Evolutionary conservation across 1,140 invertebrate species (phyloP).

Genomic region (Notospermus geniculatus): DNA sequence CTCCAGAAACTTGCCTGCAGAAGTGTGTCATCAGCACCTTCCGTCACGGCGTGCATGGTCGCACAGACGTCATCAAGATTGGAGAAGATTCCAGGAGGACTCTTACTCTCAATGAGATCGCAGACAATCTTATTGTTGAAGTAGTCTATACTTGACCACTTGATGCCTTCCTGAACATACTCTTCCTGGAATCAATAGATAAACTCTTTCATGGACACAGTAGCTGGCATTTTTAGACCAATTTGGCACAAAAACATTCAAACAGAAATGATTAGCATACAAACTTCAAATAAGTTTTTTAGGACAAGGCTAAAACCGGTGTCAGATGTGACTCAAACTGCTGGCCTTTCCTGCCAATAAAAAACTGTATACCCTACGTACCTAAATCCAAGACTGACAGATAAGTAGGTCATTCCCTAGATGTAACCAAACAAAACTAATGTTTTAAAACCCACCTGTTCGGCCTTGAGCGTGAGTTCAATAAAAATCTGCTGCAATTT

Average conservation of each 20-base stretch:
- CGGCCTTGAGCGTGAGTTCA: slow-evolving; percentile 72
- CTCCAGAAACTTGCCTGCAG: slow-evolving; percentile 34
- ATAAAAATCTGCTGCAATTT: slow-evolving; percentile 80
- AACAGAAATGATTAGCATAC: too few relatives aligned
- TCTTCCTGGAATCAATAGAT: slow-evolving; percentile 62
- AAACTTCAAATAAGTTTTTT: too few relatives aligned
- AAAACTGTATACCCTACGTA: too few relatives aligned
- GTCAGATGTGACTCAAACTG: too few relatives aligned
- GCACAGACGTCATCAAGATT: slow-evolving; percentile 75
- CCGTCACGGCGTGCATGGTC: slow-evolving; percentile 70
- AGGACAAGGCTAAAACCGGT: too few relatives aligned
- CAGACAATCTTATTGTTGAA: slow-evolving; percentile 75
- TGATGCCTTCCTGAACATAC: slow-evolving; percentile 70
- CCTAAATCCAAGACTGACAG: too few relatives aligned
- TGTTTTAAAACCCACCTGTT: slow-evolving; percentile 55
- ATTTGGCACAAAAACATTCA: too few relatives aligned
- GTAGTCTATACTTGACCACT: slow-evolving; percentile 74
- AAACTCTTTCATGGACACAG: background rate
- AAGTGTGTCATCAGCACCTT: slow-evolving; percentile 64
- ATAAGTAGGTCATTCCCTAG: too few relatives aligned
- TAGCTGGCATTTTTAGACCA: too few relatives aligned
- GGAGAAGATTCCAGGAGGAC: slow-evolving; percentile 62
- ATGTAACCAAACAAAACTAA: background rate
- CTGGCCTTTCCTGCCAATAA: too few relatives aligned
- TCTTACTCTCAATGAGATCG: slow-evolving; percentile 66